These are phyloP conservation scores for Margarornis squamiger DNA, from an alignment of 2,797 vertebrate species.

Conservation along the genomic window DNA sequence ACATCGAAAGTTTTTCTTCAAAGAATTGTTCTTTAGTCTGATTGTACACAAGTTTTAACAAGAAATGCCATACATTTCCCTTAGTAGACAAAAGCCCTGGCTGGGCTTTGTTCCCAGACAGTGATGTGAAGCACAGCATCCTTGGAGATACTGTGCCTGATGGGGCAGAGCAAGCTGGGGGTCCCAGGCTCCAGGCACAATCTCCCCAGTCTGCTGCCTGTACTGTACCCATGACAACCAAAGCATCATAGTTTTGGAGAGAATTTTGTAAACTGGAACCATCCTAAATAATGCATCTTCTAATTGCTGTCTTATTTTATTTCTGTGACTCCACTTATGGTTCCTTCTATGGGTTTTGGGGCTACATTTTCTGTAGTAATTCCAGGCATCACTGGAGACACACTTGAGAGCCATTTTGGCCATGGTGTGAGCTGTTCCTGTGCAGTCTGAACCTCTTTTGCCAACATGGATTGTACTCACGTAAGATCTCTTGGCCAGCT, in stretches of 20 bases:
- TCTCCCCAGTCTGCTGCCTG: neutral
- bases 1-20: neutral
- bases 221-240: neutral
- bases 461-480: rapidly evolving
- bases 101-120: neutral
- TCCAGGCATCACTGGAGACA: neutral
- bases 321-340: neutral
- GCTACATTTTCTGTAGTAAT: neutral
- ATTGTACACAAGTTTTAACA: neutral
- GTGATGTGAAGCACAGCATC: neutral
- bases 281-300: neutral
- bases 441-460: neutral
- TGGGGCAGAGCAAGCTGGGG: neutral
- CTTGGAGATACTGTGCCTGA: neutral
- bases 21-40: neutral
- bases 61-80: neutral
- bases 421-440: rapidly evolving
- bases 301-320: neutral
- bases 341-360: neutral
- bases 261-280: neutral
- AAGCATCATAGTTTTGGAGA: neutral
- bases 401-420: neutral
- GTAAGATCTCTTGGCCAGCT: neutral
- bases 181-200: neutral
- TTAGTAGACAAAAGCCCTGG: neutral